Conservation (phyloP, 2,888 invertebrate genomes). For the Flexamia atlantica region DNA sequence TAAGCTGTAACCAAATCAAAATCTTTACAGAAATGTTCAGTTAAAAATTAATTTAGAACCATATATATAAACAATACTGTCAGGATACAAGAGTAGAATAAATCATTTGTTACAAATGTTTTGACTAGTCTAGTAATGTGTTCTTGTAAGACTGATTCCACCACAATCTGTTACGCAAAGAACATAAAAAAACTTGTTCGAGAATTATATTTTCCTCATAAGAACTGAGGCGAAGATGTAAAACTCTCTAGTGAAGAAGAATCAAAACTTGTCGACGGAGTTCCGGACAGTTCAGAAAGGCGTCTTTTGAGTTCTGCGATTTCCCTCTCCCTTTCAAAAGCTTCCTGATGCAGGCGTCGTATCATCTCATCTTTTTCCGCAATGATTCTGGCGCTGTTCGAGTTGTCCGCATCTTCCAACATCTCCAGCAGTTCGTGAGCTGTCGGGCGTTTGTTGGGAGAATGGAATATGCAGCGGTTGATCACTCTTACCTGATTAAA, state of each 20-base stretch:
- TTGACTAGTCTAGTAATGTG: neutral
- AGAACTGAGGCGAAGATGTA: slow-evolving; percentile 12
- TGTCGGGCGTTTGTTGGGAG: slow-evolving; percentile 79
- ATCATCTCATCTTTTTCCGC: slow-evolving; percentile 67
- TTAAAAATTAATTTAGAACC: neutral
- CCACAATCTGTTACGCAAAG: neutral
- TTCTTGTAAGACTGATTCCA: neutral
- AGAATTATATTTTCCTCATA: neutral
- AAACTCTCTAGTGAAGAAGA: slow-evolving; percentile 24
- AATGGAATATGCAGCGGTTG: slow-evolving; percentile 78
- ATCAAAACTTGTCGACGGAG: neutral
- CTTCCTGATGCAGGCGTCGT: slow-evolving; percentile 65
- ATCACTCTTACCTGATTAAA: slow-evolving; percentile 77
- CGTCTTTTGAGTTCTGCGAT: slow-evolving; percentile 66
- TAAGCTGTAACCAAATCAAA: too few relatives aligned
- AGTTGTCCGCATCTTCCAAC: slow-evolving; percentile 66
- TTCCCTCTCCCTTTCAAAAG: slow-evolving; percentile 67
- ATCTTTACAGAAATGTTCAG: too few relatives aligned
- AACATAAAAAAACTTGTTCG: neutral
- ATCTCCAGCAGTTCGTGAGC: slow-evolving; percentile 78
- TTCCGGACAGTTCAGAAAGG: slow-evolving; percentile 45
- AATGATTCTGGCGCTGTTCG: slow-evolving; percentile 54
- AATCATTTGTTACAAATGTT: neutral
- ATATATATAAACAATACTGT: neutral
- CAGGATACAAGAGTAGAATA: neutral